Percentiles rank a stretch among this genome's conserved stretches.
Conservation (phyloP, 1,140 invertebrate species). For the Gerris buenoi region DNA sequence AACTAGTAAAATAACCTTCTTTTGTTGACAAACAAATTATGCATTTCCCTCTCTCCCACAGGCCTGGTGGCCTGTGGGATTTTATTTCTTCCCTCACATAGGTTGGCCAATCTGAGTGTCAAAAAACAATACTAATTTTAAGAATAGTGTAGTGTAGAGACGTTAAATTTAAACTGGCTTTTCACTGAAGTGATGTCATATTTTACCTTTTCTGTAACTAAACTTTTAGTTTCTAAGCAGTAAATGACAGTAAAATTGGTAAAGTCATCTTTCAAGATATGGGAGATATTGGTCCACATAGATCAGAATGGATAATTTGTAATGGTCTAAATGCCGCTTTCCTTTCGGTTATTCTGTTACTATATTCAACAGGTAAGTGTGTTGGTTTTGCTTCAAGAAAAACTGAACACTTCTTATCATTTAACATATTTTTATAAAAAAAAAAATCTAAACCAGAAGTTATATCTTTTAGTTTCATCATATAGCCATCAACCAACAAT, state of each 20-base stretch:
- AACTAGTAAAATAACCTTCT: no score
- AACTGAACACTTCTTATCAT: not conserved
- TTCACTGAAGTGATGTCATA: no score
- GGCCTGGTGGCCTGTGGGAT: no score
- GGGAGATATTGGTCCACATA: not conserved
- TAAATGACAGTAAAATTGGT: constrained; percentile 26
- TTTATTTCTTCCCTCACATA: no score
- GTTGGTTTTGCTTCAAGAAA: not conserved
- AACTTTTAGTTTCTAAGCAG: not conserved
- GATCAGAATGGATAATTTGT: constrained; percentile 4
- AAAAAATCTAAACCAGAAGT: not conserved
- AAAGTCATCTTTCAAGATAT: constrained; percentile 26
- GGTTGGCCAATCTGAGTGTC: no score
- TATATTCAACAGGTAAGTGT: not conserved
- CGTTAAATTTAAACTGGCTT: no score
- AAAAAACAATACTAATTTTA: no score
- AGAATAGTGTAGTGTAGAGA: no score
- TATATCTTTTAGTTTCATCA: not conserved
- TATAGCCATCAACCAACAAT: not conserved
- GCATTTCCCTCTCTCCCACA: no score
- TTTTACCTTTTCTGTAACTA: not conserved
- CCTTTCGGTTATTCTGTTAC: not conserved
- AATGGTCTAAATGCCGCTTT: not conserved
- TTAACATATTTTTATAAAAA: not conserved
- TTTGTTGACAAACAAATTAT: no score